phyloP scores from a whole-genome alignment of 2,797 vertebrate genomes.

The Buphagus erythrorhynchus region DNA sequence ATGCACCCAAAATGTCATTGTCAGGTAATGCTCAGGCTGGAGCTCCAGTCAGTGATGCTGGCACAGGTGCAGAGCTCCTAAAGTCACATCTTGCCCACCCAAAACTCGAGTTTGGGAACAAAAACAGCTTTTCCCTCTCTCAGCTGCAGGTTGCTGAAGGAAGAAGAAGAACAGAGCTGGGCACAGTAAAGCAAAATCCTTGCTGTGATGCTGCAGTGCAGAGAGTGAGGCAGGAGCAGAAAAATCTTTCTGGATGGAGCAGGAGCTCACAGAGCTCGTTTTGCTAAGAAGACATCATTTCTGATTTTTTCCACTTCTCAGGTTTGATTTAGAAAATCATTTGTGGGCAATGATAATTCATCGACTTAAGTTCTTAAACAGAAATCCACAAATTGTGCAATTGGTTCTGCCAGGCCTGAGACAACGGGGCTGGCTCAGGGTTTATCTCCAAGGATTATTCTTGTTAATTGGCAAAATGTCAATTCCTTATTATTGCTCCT shows the following conservation, averaged over 20 bases:
- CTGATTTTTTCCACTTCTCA: conserved; percentile 30
- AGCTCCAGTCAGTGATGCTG: not conserved
- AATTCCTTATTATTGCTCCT: conserved; percentile 1
- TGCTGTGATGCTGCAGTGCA: not conserved
- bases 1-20: not conserved
- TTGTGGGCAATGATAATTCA: conserved; percentile 22
- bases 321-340: conserved; percentile 8
- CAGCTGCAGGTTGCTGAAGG: not conserved
- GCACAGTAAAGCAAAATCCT: not conserved
- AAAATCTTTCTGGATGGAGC: not conserved
- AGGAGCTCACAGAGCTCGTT: not conserved
- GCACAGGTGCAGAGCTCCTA: not conserved
- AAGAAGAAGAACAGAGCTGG: not conserved
- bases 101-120: not conserved
- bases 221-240: not conserved
- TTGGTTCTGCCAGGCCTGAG: conserved; percentile 5
- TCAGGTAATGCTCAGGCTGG: not conserved
- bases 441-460: conserved; percentile 38
- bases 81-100: not conserved
- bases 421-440: not conserved
- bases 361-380: conserved; percentile 27
- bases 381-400: conserved; percentile 39
- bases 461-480: conserved; percentile 22
- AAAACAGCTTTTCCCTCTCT: not conserved
- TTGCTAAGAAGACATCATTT: conserved; percentile 6